These are phyloP conservation scores for Hassar affinis DNA, from an alignment of 2,113 vertebrate species.

Conservation along the genomic window DNA sequence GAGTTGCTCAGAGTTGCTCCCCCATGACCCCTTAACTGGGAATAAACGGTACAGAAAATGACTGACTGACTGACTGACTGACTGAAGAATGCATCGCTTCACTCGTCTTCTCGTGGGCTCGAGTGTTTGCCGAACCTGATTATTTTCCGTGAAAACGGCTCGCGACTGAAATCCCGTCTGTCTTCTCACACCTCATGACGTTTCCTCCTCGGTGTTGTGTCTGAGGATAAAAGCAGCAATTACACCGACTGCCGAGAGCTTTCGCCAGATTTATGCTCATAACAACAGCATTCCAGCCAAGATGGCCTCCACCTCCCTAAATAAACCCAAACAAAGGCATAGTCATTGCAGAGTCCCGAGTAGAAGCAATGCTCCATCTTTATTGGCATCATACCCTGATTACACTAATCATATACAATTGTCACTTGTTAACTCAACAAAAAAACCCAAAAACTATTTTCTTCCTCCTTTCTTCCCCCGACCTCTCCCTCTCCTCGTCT, in stretches of 20 bases:
- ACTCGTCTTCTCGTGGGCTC: background rate
- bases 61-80: too few relatives aligned
- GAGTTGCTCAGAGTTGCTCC: too few relatives aligned
- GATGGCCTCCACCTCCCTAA: slow-evolving; percentile 49
- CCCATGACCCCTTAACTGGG: too few relatives aligned
- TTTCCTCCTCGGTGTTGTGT: slow-evolving; percentile 53
- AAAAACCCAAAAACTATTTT: too few relatives aligned
- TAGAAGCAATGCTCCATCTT: slow-evolving; percentile 9
- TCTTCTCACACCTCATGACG: background rate
- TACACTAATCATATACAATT: too few relatives aligned
- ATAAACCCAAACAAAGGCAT: slow-evolving; percentile 60
- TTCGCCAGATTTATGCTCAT: slow-evolving; percentile 40
- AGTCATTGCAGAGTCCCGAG: slow-evolving; percentile 30
- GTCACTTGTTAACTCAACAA: too few relatives aligned
- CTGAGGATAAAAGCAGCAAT: slow-evolving; percentile 46
- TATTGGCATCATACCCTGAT: slow-evolving; percentile 14
- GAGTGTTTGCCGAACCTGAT: too few relatives aligned
- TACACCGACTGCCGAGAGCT: slow-evolving; percentile 24
- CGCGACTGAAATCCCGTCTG: too few relatives aligned
- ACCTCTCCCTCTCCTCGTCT: slow-evolving; percentile 24
- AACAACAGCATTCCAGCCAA: slow-evolving; percentile 49
- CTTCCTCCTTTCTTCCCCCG: slow-evolving; percentile 53
- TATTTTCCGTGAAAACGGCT: too few relatives aligned
- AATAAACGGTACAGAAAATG: too few relatives aligned
- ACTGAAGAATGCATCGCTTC: slow-evolving; percentile 19